Base-by-base conservation (phyloP, 2,888 invertebrate species). In the Caenorhabditis sp. region DNA sequence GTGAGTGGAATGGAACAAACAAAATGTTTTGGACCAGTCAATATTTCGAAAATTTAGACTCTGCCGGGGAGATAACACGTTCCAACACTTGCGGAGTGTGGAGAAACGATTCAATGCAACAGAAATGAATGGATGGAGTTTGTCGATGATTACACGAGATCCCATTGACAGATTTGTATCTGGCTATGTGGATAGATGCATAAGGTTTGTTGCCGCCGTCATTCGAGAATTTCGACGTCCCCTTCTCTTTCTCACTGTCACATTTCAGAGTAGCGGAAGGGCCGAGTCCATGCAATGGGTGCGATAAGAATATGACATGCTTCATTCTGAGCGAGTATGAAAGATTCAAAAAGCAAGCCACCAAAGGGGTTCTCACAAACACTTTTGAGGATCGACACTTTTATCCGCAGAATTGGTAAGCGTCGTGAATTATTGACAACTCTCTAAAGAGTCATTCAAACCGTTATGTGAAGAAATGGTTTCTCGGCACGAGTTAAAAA, bases 331-430 rank as follows among this genome's bases (percentile, higher is more conserved):
- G 72, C 24, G 90, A 90, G 85, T 89, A 89, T 74, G 83, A 82
- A 20, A 69, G 86, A 71, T 87, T 90, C 65, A 82, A 83, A 79
- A 51, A 62, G 24, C 85, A 87, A 70, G 69, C 84, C 5, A 55
- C 28, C 22, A 65, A 61, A 65, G 72, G 74, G 37, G 47, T 74
- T 24, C 69, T 87, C 47, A 58, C 67, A 40, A 77, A 82, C 35
- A 80, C 86, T 60, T 88, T 89, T 68, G 89, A 89, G 56, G 89
- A 89, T 81, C 77, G 85, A 18, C 88, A 87, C 74, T 90, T 90
- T 74, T 89, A 89, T 78, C 89, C 90, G 26, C 90, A 90, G 74
- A 88, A 86, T 70, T 90, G 90, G 90, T 89, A 62, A 76, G 74
- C 20, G 26, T 50, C 47, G 44, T 76, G 47, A 76, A 76, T 76